Evolutionary conservation across 1,140 invertebrate genomes (phyloP), one percentile per base, ranked within the genome.

Genomic region (Mamestra configurata): DNA sequence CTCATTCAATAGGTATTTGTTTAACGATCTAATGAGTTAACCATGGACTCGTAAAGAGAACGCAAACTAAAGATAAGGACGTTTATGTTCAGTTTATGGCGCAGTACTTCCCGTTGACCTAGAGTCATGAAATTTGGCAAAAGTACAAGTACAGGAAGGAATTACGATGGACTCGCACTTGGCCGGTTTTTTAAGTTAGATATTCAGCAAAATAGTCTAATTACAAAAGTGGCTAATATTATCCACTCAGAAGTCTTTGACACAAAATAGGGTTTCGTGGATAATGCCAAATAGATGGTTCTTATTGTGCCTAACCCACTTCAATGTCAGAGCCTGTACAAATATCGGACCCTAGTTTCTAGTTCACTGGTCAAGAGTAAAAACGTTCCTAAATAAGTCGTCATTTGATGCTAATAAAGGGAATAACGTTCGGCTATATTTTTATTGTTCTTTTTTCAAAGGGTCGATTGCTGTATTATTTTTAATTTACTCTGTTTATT

Each of bases 261-360:
- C 18, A 55, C 53, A 24, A 27, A 57, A 22, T 57, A 27, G 53
- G 53, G 53, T 57, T 24, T 15, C 11, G 5, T 27, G 13, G 20
- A 57, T 40, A 40, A 43, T 20, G 7, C 35, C 35, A 66, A 66
- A 66, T 40, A 13, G 35, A 66, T 66, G 35, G 61, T 66, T 11
- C 18, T 70, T 49, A 15, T 70, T n/a, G 15, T 46, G 13, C 40
- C 18, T 11, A 40, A 70, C 66, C 66, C 66, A 70, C 43, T 49
- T 70, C 66, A 70, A 43, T 70, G 66, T 70, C 66, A 70, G 66
- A 15, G 22, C 43, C 22, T 20, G 10, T 20, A 70, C 40, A 70
- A 49, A 70, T 49, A 70, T 18, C 13, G 66, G 24, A 70, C 43
- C 66, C 22, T 46, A 49, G 66, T 70, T 70, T 70, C 40, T 20